phyloP scores from a whole-genome alignment of 2,113 vertebrate species.

The Crotophaga sulcirostris region DNA sequence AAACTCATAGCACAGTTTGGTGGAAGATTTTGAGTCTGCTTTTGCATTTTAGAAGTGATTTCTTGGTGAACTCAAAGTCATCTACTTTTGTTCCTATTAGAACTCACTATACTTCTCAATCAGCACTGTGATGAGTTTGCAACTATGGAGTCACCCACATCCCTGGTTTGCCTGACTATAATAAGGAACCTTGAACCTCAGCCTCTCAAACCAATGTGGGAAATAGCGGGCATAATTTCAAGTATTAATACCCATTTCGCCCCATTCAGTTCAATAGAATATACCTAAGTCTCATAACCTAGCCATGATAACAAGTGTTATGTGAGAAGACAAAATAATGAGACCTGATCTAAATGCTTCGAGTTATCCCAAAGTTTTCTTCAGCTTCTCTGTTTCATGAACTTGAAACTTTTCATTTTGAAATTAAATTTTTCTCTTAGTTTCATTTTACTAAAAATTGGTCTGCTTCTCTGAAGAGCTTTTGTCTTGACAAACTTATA shows the following conservation, averaged over 20 bases:
- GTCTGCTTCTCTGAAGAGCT: background rate
- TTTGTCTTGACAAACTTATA: background rate
- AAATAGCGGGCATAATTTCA: background rate
- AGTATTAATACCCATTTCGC: background rate
- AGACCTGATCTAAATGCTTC: background rate
- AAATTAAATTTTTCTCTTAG: background rate
- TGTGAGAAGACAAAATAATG: background rate
- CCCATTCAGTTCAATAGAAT: background rate
- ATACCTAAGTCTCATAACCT: background rate
- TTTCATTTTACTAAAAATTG: background rate
- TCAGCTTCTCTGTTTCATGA: background rate
- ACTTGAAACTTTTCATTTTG: background rate
- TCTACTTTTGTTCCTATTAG: background rate
- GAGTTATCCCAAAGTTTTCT: background rate
- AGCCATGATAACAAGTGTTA: background rate
- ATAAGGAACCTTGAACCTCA: background rate
- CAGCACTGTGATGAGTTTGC: background rate
- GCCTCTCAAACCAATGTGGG: background rate
- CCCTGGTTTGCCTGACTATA: background rate
- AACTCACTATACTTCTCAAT: background rate
- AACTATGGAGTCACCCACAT: background rate
- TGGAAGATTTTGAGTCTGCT: background rate
- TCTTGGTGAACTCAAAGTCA: background rate
- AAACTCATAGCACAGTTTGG: background rate
- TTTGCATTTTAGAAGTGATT: background rate